Conservation (phyloP, 2,888 invertebrate species). For the Zeuzera pyrina region DNA sequence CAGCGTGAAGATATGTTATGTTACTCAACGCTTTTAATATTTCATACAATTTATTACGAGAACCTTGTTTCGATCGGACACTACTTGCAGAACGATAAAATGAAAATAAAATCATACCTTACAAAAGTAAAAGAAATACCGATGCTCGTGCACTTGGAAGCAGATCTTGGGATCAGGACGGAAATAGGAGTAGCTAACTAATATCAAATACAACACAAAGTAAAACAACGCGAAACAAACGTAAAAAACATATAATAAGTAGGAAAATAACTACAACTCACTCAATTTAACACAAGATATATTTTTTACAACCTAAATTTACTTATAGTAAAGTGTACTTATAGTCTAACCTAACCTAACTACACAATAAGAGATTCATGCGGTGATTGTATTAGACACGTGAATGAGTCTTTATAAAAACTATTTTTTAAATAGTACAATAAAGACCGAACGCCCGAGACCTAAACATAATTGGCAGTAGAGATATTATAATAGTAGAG, state of each 20-base stretch:
- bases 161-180: conserved; percentile 41
- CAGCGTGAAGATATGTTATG: no score
- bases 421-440: conserved; percentile 65
- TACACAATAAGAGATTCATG: conserved; percentile 15
- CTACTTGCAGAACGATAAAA: neutral
- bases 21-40: no score
- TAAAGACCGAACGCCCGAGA: conserved; percentile 45
- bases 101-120: conserved; percentile 6
- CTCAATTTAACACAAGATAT: conserved; percentile 38
- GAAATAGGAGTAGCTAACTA: conserved; percentile 34
- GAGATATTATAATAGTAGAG: conserved; percentile 1
- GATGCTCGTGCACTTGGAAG: conserved; percentile 49
- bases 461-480: neutral
- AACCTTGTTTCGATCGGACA: no score
- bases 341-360: conserved; percentile 32
- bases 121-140: conserved; percentile 28
- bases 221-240: conserved; percentile 25
- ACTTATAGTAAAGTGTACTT: conserved; percentile 45
- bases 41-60: no score
- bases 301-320: conserved; percentile 55
- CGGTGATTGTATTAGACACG: conserved; percentile 20
- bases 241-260: conserved; percentile 31
- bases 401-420: conserved; percentile 45
- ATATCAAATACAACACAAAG: conserved; percentile 33
- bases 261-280: conserved; percentile 36